phyloP scores from a whole-genome alignment of 35 echinoderm and acorn worm species.

The Lytechinus pictus region DNA sequence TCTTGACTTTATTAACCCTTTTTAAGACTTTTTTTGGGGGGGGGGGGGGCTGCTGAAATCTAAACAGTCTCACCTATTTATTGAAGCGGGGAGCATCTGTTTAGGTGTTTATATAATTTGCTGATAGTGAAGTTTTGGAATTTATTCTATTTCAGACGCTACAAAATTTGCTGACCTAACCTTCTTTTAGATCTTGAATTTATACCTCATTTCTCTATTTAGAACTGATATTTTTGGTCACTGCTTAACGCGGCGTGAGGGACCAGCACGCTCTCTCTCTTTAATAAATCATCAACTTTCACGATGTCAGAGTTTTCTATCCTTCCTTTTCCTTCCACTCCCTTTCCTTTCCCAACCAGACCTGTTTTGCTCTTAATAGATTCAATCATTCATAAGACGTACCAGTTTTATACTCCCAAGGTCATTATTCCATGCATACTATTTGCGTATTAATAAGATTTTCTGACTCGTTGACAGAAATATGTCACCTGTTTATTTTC shows the following conservation, averaged over 20 bases:
- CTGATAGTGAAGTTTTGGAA: not conserved
- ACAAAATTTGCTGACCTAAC: not conserved
- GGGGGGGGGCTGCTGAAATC: not conserved
- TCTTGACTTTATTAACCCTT: too few relatives aligned
- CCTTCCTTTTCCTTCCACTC: constrained; percentile 9
- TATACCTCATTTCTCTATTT: not conserved
- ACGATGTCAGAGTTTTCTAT: not conserved
- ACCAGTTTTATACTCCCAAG: not conserved
- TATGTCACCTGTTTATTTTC: not conserved
- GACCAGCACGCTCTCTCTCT: not conserved
- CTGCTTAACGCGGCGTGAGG: not conserved
- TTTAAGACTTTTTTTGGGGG: too few relatives aligned
- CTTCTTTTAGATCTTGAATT: not conserved
- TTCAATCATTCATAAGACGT: not conserved
- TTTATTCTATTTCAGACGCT: not conserved
- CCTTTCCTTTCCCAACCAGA: not conserved
- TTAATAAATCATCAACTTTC: not conserved
- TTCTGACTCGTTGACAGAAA: not conserved
- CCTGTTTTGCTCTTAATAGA: not conserved
- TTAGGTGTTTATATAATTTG: not conserved
- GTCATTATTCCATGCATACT: not conserved
- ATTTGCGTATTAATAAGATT: not conserved
- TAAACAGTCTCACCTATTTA: not conserved
- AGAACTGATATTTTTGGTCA: not conserved
- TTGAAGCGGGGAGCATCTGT: not conserved